Evolutionary conservation across 2,113 vertebrate species (phyloP), one percentile per base, ranked within the genome.

Genomic region (Cranoglanis bouderius): DNA sequence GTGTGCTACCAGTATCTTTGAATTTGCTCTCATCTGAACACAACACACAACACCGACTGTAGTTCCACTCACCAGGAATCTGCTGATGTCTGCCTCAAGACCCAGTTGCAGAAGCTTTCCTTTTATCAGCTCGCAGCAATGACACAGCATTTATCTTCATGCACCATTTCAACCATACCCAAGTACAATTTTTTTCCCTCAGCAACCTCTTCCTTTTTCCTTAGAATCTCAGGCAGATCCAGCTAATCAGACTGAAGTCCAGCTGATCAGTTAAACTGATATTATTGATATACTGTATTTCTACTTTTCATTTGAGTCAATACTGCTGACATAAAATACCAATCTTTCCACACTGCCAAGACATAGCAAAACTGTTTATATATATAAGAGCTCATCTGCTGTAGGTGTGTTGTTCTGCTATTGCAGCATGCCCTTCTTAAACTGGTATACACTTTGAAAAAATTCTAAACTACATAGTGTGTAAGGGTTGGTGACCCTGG

Each of bases 181-280:
- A 80, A 19, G 12, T 12, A 26, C 5, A 40, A 38, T 19, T 38
- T 18, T 16, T 87, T 94, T 63, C 95, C 92, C 19, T 88, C 90
- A 63, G 80, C 88, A 61, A 96, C 95, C 92, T 96, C 94, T 85
- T 96, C 92, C 89, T 95, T 96, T 86, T 96, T 94, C 93, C 94
- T 94, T 93, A 92, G 87, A 63, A 96, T 94, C 93, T 95, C 65
- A 38, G 65, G 32, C 49, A 57, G n/a, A 77, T 77, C 53, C 49
- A 57, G n/a, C 59, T 77, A 26, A 77, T 26, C 74, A 4, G 9
- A 46, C 74, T 46, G 8, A 43, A 85, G 55, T 88, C 90, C 87
- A 77, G 91, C 72, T 70, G 87, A 78, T 72, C 67, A 19, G 32
- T 38, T 38, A 18, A 18, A 32, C 10, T 67, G 2, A 67, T 18